Base-by-base conservation (phyloP, 2,888 invertebrate genomes). In the Cephus pygmeus region DNA sequence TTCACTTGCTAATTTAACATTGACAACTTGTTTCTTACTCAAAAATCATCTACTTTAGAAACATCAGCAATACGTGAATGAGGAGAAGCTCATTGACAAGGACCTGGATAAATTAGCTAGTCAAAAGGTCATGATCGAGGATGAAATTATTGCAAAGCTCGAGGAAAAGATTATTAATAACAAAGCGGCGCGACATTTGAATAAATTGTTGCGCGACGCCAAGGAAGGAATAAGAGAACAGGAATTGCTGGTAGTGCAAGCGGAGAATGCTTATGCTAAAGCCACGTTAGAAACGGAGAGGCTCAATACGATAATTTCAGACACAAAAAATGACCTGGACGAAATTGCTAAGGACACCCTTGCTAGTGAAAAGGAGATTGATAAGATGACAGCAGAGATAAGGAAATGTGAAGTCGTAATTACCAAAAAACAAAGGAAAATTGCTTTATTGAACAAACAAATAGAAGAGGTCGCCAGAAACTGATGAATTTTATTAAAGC, bases 91-190 rank as follows among this genome's bases (percentile, higher is more conserved):
- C 6, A 82, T 90, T 0, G 91, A 92, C 80, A 92, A 92, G 77
- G 92, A 93, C 74, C 87, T 93, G 11, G 94, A 95, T 23, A 93
- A 93, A 79, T 91, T 93, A 75, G 83, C 86, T 0, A 91, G 90
- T n/a, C 91, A 92, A 74, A 96, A 95, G 87, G 86, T 92, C 23
- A 91, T 92, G 69, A 82, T 95, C 74, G 96, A 97, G 88, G 94
- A 95, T 79, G 92, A 93, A 73, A 94, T 96, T 40, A 87, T 96
- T 11, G 88, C 91, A 33, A 93, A 94, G 79, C 91, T 96, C 1
- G 95, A 96, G 85, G 95, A 95, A 15, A 94, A 95, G 86, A 89
- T 95, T 9, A 93, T 95, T 9, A 94, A 94, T 73, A 95, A 96
- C 84, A 96, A 96, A 86, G 94, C 95, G 0, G 94, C 95, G 6